Evolutionary conservation across 2,797 vertebrate species (phyloP), one percentile per base, ranked within the genome.

Genomic region (Leptodactylus fallax): DNA sequence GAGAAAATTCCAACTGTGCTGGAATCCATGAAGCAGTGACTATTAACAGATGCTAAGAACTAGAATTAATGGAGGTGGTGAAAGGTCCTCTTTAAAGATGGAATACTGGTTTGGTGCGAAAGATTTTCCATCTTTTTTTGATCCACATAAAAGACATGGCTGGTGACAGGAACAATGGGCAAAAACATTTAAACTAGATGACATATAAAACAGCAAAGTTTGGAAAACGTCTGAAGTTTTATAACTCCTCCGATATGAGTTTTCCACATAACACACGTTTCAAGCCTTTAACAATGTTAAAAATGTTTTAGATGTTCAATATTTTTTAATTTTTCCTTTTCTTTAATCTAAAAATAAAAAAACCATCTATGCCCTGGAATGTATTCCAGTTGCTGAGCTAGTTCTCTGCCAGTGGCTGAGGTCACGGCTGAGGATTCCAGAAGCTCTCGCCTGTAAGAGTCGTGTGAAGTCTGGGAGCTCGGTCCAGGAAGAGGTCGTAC

Each of bases 211-310:
- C 79, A 23, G 65, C 61, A 49, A 47, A 63, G 55, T 63, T 49
- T 81, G 65, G 36, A 58, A 16, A 65, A 51, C 58, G n/a, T 0
- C n/a, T 65, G 58, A 36, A 23, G 79, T 65, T 63, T 81, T 65
- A 81, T 49, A 81, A 63, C 58, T 81, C 36, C 79, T 65, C 47
- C 79, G n/a, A 81, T 81, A 81, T 65, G 58, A 81, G 79, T 65
- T 63, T 63, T 63, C 79, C 79, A 65, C n/a, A 81, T 47, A 65
- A 47, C 58, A 81, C 36, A 25, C 19, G 17, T 14, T 81, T 61
- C 79, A 81, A 49, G 47, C 6, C 0, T 65, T 63, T 63, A 65
- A 81, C 58, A 61, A 49, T 47, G 11, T 81, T 49, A 63, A 81
- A 53, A 81, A 81, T 49, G 78, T 81, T 65, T 81, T 81, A 81